These are phyloP conservation scores for Chaenodraco wilsoni DNA, from an alignment of 2,797 vertebrate species.

Conservation along the genomic window DNA sequence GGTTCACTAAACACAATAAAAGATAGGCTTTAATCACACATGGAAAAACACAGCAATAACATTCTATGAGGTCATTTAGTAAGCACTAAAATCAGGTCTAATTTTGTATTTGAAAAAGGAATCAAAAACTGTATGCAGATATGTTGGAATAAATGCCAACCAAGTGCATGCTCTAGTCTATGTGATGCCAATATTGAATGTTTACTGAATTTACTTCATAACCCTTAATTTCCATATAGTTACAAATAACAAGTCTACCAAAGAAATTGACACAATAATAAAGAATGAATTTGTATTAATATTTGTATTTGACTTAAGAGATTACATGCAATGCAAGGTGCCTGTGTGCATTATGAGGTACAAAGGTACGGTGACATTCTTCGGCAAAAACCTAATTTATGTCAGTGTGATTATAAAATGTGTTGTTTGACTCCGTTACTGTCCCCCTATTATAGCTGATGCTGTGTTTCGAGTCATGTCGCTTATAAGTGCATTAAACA, in stretches of 20 bases:
- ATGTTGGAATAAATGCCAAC: not conserved
- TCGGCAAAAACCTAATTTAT: too few species aligned
- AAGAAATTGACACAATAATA: not conserved
- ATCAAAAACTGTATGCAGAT: not conserved
- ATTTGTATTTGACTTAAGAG: not conserved
- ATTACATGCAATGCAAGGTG: too few species aligned
- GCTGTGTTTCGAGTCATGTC: too few species aligned
- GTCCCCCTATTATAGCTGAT: too few species aligned
- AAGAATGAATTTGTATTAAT: not conserved
- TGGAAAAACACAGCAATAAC: slow-evolving; percentile 34
- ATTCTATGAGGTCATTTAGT: slow-evolving; percentile 23
- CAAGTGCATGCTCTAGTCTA: not conserved
- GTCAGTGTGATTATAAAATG: too few species aligned
- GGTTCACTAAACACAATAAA: not conserved
- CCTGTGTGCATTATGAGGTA: too few species aligned
- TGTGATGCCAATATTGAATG: not conserved
- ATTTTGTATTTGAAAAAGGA: not conserved
- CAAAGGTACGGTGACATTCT: too few species aligned
- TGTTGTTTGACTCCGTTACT: too few species aligned
- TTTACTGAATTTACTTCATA: not conserved
- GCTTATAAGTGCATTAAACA: too few species aligned
- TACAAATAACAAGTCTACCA: not conserved
- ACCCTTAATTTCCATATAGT: not conserved
- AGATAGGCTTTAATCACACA: slow-evolving; percentile 14
- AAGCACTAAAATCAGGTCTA: slow-evolving; percentile 10